Conservation (phyloP, 2,113 vertebrate species). For the Entelurus aequoreus region DNA sequence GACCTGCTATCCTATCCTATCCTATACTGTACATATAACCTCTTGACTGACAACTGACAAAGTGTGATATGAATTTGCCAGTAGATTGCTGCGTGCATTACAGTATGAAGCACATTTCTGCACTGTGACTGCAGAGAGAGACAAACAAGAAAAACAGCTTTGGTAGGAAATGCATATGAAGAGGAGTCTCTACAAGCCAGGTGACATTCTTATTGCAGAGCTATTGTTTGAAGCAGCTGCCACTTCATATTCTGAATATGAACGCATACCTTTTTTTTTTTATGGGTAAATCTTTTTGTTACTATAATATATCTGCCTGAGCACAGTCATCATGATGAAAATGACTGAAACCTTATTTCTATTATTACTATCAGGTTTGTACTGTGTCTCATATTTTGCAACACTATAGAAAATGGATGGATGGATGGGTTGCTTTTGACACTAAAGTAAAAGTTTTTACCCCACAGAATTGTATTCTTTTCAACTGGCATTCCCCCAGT, state of each 20-base stretch:
- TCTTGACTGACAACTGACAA: neutral
- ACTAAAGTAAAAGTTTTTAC: neutral
- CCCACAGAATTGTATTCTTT: constrained; percentile 39
- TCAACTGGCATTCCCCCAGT: constrained; percentile 33
- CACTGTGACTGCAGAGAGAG: neutral
- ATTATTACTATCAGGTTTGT: constrained; percentile 56
- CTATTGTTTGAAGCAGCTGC: constrained; percentile 4
- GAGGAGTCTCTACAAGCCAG: constrained; percentile 25
- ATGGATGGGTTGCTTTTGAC: neutral
- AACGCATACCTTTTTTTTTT: neutral
- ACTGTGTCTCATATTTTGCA: neutral
- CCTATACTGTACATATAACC: too few relatives aligned
- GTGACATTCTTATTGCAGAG: constrained; percentile 44
- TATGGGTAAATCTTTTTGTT: neutral
- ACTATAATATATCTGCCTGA: neutral
- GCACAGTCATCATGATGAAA: constrained; percentile 10
- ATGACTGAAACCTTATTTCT: constrained; percentile 26
- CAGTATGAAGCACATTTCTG: too few relatives aligned
- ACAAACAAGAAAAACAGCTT: constrained; percentile 48
- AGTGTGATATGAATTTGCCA: neutral
- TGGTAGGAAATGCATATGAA: neutral
- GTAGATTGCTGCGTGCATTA: neutral
- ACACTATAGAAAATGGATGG: neutral
- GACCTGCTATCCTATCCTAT: too few relatives aligned
- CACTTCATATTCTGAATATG: neutral